A percentile compares a stretch with the other conserved stretches of the same genome.
Evolutionary conservation across 2,113 vertebrate genomes (phyloP).

Genomic region (Saccopteryx bilineata): DNA sequence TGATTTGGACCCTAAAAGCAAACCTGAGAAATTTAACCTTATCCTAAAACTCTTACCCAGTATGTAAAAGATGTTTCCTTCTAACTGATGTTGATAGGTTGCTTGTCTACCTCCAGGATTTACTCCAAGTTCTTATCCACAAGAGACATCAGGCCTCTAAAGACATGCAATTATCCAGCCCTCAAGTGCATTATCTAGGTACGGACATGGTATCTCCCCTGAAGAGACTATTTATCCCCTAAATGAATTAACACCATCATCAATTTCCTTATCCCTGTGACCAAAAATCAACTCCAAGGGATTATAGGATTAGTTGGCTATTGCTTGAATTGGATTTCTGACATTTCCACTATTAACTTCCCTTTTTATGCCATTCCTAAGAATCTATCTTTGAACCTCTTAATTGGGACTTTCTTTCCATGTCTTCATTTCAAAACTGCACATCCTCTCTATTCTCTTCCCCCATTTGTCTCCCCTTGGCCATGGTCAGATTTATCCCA

Average conservation of each 20-base stretch:
- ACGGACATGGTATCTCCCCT: background rate
- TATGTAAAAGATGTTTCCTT: background rate
- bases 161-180: background rate
- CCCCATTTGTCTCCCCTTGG: background rate
- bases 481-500: background rate
- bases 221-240: background rate
- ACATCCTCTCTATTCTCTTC: background rate
- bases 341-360: background rate
- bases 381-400: background rate
- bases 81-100: conserved; percentile 5
- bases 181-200: background rate
- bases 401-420: background rate
- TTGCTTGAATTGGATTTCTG: background rate
- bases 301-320: background rate
- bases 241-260: background rate
- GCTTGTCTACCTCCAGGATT: background rate
- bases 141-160: background rate
- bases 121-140: background rate
- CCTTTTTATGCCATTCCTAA: background rate
- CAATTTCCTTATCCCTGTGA: background rate
- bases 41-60: background rate
- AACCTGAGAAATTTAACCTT: background rate
- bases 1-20: background rate
- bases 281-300: background rate
- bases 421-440: background rate